These are phyloP conservation scores for Sylvia atricapilla DNA, from an alignment of 2,113 vertebrate species.

Conservation along the genomic window DNA sequence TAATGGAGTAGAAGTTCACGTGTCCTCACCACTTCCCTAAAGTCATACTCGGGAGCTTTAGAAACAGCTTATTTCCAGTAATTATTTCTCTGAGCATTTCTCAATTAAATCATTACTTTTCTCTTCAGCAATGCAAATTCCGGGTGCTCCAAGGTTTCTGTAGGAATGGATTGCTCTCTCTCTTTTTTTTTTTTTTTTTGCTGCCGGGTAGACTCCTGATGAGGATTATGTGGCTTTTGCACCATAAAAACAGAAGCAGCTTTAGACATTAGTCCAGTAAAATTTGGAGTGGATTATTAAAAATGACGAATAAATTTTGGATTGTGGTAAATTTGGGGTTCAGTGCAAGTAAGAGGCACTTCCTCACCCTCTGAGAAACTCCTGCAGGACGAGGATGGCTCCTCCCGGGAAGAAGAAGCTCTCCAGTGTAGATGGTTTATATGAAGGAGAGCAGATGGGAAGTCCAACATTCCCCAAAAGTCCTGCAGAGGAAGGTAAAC, in stretches of 20 bases:
- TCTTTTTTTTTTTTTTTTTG: background rate
- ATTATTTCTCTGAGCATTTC: background rate
- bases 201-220: background rate
- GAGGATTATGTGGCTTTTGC: background rate
- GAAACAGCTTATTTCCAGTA: background rate
- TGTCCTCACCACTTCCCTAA: background rate
- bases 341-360: fast-evolving
- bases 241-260: background rate
- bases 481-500: background rate
- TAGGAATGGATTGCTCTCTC: background rate
- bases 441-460: background rate
- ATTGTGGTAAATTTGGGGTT: background rate
- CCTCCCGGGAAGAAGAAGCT: background rate
- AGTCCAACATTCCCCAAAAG: background rate
- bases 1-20: background rate
- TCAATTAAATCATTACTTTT: background rate
- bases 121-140: background rate
- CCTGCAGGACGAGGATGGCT: background rate
- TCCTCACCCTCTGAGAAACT: background rate
- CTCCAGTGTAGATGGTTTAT: background rate
- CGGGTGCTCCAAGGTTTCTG: background rate
- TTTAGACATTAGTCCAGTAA: background rate
- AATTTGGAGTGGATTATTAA: background rate
- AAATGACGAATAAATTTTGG: background rate
- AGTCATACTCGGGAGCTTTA: background rate